Evolutionary conservation across 2,113 vertebrate species (phyloP), one percentile per base, ranked within the genome.

Genomic region (Sterrhoptilus dennistouni): DNA sequence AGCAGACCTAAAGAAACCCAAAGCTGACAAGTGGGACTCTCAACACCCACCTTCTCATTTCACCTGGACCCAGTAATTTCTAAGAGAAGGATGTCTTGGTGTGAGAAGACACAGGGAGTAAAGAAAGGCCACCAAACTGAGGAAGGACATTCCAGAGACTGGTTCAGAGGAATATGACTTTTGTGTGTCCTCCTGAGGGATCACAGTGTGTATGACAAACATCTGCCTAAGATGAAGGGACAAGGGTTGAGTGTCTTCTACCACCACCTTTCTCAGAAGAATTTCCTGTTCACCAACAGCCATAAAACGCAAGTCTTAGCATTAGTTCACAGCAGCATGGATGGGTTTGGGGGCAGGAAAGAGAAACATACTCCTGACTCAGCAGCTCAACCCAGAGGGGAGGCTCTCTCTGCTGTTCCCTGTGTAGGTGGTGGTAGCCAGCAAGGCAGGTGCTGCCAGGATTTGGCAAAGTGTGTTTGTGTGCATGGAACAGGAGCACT

Each of bases 181-280:
- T 12, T 12, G 6, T 47, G 23, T 44, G 14, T 15, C 14, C 29
- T 53, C 38, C 44, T 35, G 23, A 77, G 59, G 38, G 20, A 31
- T 23, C 53, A 54, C 33, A 71, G 25, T 2, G 0, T 9, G 7
- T 14, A 14, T 1, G 1, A 50, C 6, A 83, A 66, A 11, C 12
- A 11, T n/a, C 38, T 7, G 2, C 18, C 35, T 64, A 40, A 4
- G 5, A 35, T 2, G 0, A 16, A 59, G 10, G 22, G 31, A 45
- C 9, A 14, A 29, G 13, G 4, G 2, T 14, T 54, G 57, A 45
- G 31, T 36, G 49, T 19, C 35, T 91, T 59, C 29, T 42, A 9
- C 29, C 17, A 9, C 35, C 17, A 8, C 8, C 23, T 80, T 64
- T 77, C 85, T 81, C 68, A 69, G 44, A 50, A 59, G 40, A 53